Percentiles rank a stretch among this genome's conserved stretches.
These are phyloP conservation scores for Tympanuchus pallidicinctus DNA, from an alignment of 2,113 vertebrate genomes.

Conservation along the genomic window DNA sequence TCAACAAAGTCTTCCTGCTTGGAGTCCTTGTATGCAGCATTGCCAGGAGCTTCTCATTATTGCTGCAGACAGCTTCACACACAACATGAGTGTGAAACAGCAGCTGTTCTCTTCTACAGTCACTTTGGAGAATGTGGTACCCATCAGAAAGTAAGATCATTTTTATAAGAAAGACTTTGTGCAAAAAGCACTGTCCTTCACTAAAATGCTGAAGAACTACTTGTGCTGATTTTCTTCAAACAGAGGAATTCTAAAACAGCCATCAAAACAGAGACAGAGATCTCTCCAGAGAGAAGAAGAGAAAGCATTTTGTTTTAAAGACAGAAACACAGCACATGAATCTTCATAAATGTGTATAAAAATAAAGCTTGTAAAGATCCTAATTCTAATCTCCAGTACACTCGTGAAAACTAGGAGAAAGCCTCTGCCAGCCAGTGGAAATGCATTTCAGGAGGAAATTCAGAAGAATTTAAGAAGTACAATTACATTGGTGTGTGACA, in stretches of 20 bases:
- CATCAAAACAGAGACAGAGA: not conserved
- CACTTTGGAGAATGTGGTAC: not conserved
- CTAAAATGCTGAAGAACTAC: not conserved
- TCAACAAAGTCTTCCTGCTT: constrained; percentile 44
- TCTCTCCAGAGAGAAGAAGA: not conserved
- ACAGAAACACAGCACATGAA: not conserved
- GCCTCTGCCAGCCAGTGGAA: not conserved
- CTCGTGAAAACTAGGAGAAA: not conserved
- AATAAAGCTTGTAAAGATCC: not conserved
- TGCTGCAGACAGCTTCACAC: not conserved
- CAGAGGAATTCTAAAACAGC: not conserved
- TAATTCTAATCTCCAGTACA: not conserved
- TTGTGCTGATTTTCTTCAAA: not conserved
- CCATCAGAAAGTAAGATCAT: not conserved
- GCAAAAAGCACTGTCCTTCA: not conserved
- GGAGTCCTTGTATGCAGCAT: not conserved
- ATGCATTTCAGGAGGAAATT: not conserved
- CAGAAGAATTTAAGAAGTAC: not conserved
- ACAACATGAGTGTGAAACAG: not conserved
- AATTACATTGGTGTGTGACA: not conserved
- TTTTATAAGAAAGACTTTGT: not conserved
- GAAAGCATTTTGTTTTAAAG: not conserved
- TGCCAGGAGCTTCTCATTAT: not conserved
- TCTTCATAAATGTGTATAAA: not conserved
- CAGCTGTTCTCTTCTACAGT: not conserved